Evolutionary conservation across 2,888 invertebrate genomes (phyloP).

Genomic region (Melinopterus prodromus): DNA sequence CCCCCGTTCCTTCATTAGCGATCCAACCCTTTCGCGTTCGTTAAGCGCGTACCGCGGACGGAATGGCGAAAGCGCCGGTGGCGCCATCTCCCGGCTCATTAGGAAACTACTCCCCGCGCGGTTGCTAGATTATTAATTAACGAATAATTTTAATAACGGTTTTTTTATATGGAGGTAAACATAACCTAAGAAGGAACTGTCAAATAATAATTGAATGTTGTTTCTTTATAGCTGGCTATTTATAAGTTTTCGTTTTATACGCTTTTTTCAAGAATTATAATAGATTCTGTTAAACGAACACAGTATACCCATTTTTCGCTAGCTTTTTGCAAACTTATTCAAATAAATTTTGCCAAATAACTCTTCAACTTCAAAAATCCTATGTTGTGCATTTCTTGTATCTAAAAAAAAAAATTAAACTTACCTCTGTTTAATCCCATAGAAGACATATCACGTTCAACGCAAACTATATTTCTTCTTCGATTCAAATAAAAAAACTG

Average conservation of each 20-base stretch:
- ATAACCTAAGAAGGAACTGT: too few relatives aligned
- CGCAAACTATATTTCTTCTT: too few relatives aligned
- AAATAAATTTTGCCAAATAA: too few relatives aligned
- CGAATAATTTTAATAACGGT: too few relatives aligned
- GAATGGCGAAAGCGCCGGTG: background rate
- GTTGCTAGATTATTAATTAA: background rate
- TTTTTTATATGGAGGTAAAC: too few relatives aligned
- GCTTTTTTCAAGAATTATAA: background rate
- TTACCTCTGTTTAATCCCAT: background rate
- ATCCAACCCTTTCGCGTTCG: background rate
- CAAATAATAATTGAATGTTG: too few relatives aligned
- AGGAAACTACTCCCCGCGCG: background rate
- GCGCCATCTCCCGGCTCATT: background rate
- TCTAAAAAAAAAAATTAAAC: background rate
- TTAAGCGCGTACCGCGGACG: background rate
- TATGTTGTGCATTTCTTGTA: too few relatives aligned
- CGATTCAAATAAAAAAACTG: background rate
- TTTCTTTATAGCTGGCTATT: too few relatives aligned
- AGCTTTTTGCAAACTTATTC: too few relatives aligned
- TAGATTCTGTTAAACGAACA: background rate
- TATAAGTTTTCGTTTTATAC: too few relatives aligned
- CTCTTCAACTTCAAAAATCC: too few relatives aligned
- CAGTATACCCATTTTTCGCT: too few relatives aligned
- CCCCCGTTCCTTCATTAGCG: conserved; percentile 8
- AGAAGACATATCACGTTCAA: background rate